Evolutionary conservation across 2,113 vertebrate species (phyloP), one percentile per base, ranked within the genome.

Genomic region (Varanus salvator): DNA sequence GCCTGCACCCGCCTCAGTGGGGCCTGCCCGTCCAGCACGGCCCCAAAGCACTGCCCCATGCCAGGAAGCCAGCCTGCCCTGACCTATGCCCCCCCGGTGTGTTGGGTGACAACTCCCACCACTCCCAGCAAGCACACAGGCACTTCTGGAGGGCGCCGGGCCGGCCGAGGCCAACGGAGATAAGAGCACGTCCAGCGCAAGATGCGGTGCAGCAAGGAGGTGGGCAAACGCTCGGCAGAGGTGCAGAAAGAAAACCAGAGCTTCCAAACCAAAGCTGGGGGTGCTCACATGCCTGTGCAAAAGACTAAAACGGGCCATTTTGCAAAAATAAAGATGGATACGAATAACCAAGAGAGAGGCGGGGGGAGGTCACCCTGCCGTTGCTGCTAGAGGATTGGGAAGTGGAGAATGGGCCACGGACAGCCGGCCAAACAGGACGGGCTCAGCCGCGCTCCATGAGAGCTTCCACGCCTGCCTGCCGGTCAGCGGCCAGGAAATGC

Each of bases 1-100:
- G 8, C 34, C 19, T 1, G 5, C 19, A 7, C 17, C 1, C 1
- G 31, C 19, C 23, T 52, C 1, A 4, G 50, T 11, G 15, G 21
- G 29, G 29, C 44, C 27, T 9, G 7, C 14, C 6, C 34, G 25
- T 27, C 68, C 44, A 14, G 2, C 1, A 8, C 15, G 27, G 52
- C 25, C 1, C 23, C 23, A 6, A 76, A 25, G 11, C 7, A 8
- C 68, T 11, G 25, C 38, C 1, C 17, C 23, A n/a, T 74, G 11
- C 11, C 19, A 64, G 54, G 54, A 7, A 54, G 17, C 60, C 60
- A 60, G 57, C 57, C 17, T 3, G 3, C 60, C 60, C 60, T 15
- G 21, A 19, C 8, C 60, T 64, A 64, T n/a, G 3, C 15, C 60
- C 60, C 15, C 21, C 60, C 60, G 19, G 60, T 19, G 60, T 64